Evolutionary conservation across 2,113 vertebrate genomes (phyloP).

Genomic region (Brachypodius melanocephalos): DNA sequence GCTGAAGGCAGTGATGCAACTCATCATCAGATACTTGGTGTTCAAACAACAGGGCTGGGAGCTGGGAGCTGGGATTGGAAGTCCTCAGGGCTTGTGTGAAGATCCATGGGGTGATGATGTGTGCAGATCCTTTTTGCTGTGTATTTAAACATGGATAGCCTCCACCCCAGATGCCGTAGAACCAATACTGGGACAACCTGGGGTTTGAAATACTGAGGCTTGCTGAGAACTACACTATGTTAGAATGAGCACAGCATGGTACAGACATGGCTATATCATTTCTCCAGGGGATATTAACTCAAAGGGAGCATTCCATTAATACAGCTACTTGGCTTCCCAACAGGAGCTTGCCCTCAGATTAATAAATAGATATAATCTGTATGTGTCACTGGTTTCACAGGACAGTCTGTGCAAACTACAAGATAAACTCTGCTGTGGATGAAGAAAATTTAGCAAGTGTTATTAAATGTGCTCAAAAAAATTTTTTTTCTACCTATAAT

Average conservation of each 20-base stretch:
- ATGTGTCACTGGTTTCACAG: not conserved
- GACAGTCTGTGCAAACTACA: not conserved
- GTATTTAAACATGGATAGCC: not conserved
- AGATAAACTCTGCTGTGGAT: not conserved
- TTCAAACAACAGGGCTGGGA: not conserved
- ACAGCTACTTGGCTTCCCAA: slow-evolving; percentile 33
- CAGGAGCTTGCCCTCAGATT: slow-evolving; percentile 35
- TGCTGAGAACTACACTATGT: not conserved
- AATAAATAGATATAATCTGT: slow-evolving; percentile 24
- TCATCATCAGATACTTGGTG: not conserved
- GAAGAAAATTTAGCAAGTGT: not conserved
- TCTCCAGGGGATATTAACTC: slow-evolving; percentile 2
- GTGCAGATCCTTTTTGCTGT: not conserved
- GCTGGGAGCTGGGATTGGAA: not conserved
- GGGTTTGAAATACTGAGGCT: not conserved
- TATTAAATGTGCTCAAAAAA: not conserved
- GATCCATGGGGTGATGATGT: not conserved
- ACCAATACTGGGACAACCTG: not conserved
- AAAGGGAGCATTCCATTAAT: slow-evolving; percentile 8
- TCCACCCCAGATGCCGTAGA: not conserved
- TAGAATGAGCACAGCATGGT: slow-evolving; percentile 24
- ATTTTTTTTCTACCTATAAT: not conserved
- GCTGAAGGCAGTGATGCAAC: not conserved
- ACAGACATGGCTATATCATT: not conserved
- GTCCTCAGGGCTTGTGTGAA: not conserved